These are phyloP conservation scores for Caranx ignobilis DNA, from an alignment of 2,113 vertebrate genomes.

Conservation along the genomic window DNA sequence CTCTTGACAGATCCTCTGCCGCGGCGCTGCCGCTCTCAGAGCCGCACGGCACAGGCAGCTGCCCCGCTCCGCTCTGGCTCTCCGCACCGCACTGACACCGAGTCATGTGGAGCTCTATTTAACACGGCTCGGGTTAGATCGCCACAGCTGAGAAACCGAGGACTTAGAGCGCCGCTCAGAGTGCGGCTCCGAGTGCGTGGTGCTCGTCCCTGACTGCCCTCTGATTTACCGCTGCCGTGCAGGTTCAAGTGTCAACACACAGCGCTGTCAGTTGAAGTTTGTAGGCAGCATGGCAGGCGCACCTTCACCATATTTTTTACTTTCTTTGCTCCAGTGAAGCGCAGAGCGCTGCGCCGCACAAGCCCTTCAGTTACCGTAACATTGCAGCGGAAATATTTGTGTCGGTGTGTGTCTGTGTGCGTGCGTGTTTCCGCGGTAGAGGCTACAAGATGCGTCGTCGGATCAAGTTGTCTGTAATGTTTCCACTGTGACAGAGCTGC, in stretches of 20 bases:
- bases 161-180: not conserved
- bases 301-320: not conserved
- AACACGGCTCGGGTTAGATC: not conserved
- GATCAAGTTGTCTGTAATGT: conserved; percentile 32
- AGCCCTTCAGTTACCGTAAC: conserved; percentile 50
- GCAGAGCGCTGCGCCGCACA: conserved; percentile 40
- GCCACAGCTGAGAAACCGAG: not conserved
- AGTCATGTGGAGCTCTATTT: conserved; percentile 7
- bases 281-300: conserved; percentile 57
- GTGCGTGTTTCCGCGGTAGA: conserved; percentile 60
- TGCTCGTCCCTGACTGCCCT: not conserved
- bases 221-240: conserved; percentile 20
- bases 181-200: not conserved
- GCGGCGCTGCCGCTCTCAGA: not conserved
- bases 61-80: conserved; percentile 1
- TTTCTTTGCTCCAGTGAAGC: conserved; percentile 54
- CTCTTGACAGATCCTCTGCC: conserved; percentile 29
- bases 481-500: conserved; percentile 56
- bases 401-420: conserved; percentile 9
- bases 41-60: not conserved
- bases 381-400: conserved; percentile 62
- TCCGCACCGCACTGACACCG: not conserved
- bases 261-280: conserved; percentile 64
- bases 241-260: conserved; percentile 31
- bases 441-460: conserved; percentile 50